Percentiles rank a stretch among this genome's conserved stretches.
These are phyloP conservation scores for Dendrolimus pini DNA, from an alignment of 2,888 invertebrate species.

Conservation along the genomic window DNA sequence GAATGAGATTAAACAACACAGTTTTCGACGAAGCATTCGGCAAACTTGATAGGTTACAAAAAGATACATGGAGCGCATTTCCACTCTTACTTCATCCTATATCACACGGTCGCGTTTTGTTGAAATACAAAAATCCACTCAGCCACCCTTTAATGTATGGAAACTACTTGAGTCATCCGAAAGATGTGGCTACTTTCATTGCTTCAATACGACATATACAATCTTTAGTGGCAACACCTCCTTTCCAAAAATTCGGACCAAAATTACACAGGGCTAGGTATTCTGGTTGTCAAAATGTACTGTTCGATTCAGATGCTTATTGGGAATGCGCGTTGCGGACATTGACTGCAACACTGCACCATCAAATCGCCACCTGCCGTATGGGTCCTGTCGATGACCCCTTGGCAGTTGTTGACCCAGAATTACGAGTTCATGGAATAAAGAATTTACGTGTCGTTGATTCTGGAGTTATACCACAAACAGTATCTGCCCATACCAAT, in stretches of 20 bases:
- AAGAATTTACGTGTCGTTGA: conserved; percentile 79
- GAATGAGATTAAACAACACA: conserved; percentile 74
- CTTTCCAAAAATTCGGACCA: conserved; percentile 77
- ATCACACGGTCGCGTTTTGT: conserved; percentile 81
- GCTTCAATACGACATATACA: conserved; percentile 79
- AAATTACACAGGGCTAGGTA: conserved; percentile 65
- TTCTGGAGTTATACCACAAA: conserved; percentile 80
- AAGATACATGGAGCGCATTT: conserved; percentile 78
- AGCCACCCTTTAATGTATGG: conserved; percentile 87
- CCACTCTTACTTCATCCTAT: conserved; percentile 85
- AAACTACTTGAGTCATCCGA: conserved; percentile 83
- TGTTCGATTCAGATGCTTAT: conserved; percentile 79
- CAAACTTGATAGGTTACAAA: conserved; percentile 52
- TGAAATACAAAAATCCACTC: conserved; percentile 84
- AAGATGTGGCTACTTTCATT: conserved; percentile 77
- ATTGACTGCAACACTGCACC: conserved; percentile 78
- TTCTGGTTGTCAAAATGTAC: conserved; percentile 65
- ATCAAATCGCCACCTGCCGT: conserved; percentile 81
- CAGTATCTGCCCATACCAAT: conserved; percentile 81
- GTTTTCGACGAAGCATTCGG: conserved; percentile 75
- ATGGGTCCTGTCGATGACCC: conserved; percentile 82
- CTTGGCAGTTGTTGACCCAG: conserved; percentile 79
- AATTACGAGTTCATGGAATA: conserved; percentile 78
- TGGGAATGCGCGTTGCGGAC: conserved; percentile 82
- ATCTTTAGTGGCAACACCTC: conserved; percentile 71